Evolutionary conservation across 2,797 vertebrate species (phyloP).

Genomic region (Molossus alvarezi): DNA sequence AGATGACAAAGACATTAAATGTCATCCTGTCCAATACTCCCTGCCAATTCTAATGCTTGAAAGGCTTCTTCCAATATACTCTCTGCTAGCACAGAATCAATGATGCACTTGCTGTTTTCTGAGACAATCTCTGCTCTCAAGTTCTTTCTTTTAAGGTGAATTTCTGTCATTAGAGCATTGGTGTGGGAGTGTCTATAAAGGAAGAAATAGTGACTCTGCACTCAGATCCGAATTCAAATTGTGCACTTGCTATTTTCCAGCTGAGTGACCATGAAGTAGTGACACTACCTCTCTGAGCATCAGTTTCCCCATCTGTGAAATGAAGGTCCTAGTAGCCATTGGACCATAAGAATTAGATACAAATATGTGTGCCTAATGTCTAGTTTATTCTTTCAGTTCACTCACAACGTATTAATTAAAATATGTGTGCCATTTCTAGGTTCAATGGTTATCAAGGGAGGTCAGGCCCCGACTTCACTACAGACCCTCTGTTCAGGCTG

Average conservation of each 20-base stretch:
- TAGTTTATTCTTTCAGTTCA: not conserved
- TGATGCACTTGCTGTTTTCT: not conserved
- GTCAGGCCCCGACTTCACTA: not conserved
- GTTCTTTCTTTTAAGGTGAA: not conserved
- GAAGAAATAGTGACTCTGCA: not conserved
- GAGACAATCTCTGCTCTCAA: not conserved
- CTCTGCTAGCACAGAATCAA: not conserved
- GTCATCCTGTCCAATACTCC: not conserved
- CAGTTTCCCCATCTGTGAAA: not conserved
- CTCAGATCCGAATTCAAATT: not conserved
- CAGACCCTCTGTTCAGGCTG: not conserved
- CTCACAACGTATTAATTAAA: not conserved
- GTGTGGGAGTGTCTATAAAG: not conserved
- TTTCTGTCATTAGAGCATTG: not conserved
- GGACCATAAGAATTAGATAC: not conserved
- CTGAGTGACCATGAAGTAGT: not conserved
- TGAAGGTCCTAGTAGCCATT: not conserved
- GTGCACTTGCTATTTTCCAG: not conserved
- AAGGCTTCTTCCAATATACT: not conserved
- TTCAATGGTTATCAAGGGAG: not conserved
- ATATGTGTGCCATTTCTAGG: not conserved
- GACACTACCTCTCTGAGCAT: not conserved
- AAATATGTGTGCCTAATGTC: fast-evolving
- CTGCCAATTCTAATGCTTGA: not conserved
- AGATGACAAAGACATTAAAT: not conserved